These are phyloP conservation scores for Agrochola lychnidis DNA, from an alignment of 2,888 invertebrate species.

Conservation along the genomic window DNA sequence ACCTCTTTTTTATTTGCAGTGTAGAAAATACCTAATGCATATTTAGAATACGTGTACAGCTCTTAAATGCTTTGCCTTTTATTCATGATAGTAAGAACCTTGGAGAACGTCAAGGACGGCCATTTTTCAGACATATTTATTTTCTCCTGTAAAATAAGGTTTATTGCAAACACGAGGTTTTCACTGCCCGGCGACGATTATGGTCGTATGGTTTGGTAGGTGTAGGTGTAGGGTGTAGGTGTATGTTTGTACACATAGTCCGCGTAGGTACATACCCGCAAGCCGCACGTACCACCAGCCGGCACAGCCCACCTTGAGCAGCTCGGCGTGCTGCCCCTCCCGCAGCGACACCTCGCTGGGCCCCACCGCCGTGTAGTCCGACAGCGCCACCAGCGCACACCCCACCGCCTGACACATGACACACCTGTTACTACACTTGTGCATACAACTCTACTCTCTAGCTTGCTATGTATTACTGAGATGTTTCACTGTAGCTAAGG, in stretches of 20 bases:
- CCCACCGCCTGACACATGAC: slow-evolving; percentile 91
- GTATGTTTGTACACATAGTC: not conserved
- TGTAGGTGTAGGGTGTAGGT: not conserved
- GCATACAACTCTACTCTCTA: slow-evolving; percentile 16
- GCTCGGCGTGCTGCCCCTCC: slow-evolving; percentile 97
- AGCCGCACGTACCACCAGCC: slow-evolving; percentile 99
- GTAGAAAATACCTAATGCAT: not conserved
- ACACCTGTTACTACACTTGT: slow-evolving; percentile 27
- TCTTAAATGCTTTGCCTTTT: not conserved
- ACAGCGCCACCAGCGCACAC: slow-evolving; percentile 96
- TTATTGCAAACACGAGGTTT: not conserved
- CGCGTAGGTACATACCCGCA: slow-evolving; percentile 90
- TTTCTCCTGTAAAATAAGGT: not conserved
- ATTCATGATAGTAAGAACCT: not conserved
- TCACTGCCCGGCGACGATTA: not conserved
- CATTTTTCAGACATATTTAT: not conserved
- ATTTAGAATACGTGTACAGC: not conserved
- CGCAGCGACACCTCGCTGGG: slow-evolving; percentile 97
- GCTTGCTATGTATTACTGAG: slow-evolving; percentile 42
- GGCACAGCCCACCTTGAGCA: slow-evolving; percentile 97
- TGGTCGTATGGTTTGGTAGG: not conserved
- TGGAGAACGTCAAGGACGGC: not conserved
- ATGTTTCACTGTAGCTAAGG: slow-evolving; percentile 39
- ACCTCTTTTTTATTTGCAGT: not conserved
- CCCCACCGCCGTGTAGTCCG: slow-evolving; percentile 98